A percentile compares a stretch with the other conserved stretches of the same genome.
Conservation (phyloP, 2,888 invertebrate genomes). For the Eupithecia inturbata region DNA sequence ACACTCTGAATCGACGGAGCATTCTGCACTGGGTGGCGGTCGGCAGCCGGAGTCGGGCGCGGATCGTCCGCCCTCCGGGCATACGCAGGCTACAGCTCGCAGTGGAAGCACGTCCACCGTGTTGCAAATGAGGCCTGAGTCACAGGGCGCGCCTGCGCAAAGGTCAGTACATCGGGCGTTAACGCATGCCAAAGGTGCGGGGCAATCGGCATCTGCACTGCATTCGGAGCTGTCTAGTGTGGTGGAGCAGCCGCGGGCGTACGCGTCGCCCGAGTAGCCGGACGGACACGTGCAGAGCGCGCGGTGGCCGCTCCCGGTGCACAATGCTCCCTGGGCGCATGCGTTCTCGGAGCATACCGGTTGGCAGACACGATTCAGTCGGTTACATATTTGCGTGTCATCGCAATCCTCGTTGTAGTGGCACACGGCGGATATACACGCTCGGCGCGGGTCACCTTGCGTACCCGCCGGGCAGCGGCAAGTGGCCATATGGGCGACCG, state of each 20-base stretch:
- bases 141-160: conserved; percentile 90
- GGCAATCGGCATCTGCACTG: conserved; percentile 90
- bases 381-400: conserved; percentile 92
- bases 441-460: conserved; percentile 91
- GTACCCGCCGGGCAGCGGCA: conserved; percentile 94
- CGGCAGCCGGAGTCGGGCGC: conserved; percentile 90
- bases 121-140: conserved; percentile 90
- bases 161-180: conserved; percentile 90
- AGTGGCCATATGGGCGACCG: conserved; percentile 89
- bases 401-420: conserved; percentile 96
- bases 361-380: conserved; percentile 91
- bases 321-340: conserved; percentile 91
- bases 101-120: conserved; percentile 91
- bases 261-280: conserved; percentile 92
- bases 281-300: conserved; percentile 90
- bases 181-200: conserved; percentile 89
- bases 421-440: conserved; percentile 92
- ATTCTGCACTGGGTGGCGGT: conserved; percentile 85
- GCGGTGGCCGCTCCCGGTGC: conserved; percentile 89
- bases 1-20: conserved; percentile 90
- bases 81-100: conserved; percentile 93
- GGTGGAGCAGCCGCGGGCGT: conserved; percentile 80
- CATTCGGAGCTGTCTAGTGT: conserved; percentile 85
- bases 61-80: conserved; percentile 91
- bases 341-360: conserved; percentile 92